Base-by-base conservation (phyloP, 2,113 vertebrate genomes). In the Xenotilapia caudafasciata region DNA sequence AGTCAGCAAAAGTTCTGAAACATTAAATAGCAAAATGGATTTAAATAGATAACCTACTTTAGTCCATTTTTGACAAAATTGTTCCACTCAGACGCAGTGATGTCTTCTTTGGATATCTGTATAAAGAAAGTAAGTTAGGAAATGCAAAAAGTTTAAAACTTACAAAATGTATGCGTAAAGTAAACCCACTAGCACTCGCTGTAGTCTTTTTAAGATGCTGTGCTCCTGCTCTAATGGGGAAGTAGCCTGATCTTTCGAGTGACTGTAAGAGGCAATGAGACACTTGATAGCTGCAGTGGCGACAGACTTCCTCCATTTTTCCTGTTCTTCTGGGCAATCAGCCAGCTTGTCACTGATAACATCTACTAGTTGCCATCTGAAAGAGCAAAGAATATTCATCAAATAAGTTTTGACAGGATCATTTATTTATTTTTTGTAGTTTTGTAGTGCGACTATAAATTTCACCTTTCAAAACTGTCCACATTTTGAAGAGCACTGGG, bases 331-430 rank as follows among this genome's bases (percentile, higher is more conserved):
- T 19, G 91, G 93, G 0, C 89, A 93, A 56, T 89, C 92, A 13
- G 90, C 85, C 86, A 98, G 95, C 40, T 94, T 95, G 21, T 94
- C 92, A 3, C 93, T 95, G 84, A 99, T 13, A 2, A 96, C 90
- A 80, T 98, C 98, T 7, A 97, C 97, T 56, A 99, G 86, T 1
- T 88, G 70, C 98, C 98, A 99, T 8, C 99, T 99, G 93, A 68
- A 93, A 42, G 15, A 79, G 7, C 77, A 84, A 86, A 35, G 6
- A 82, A 83, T 1, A 60, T 33, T 70, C 6, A 80, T 26, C 19
- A 12, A n/a, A 55, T 33, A 55, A 21, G 4, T 31, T 31, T 17
- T 26, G 15, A 86, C 8, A 58, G 31, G 4, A 58, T 51, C 1
- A 49, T 58, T 53, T 28, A 49, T 7, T 19, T 17, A 28, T 3